phyloP scores from a whole-genome alignment of 2,888 invertebrate species.

The Linnaemya tessellans region DNA sequence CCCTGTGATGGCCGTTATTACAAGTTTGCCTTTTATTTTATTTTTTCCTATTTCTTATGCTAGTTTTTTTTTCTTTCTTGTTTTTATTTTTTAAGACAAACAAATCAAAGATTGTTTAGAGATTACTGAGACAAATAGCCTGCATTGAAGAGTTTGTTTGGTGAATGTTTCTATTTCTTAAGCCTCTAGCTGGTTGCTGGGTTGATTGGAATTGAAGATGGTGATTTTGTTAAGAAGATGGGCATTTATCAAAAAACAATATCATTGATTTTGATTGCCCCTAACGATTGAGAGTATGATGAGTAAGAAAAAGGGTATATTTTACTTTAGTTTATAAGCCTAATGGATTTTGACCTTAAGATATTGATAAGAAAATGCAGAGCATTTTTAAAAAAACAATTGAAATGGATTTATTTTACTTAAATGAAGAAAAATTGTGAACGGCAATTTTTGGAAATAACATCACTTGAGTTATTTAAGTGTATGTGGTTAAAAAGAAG shows the following conservation, averaged over 20 bases:
- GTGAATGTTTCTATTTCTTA: slow-evolving; percentile 34
- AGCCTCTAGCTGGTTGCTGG: slow-evolving; percentile 54
- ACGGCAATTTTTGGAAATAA: neutral
- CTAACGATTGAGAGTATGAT: slow-evolving; percentile 50
- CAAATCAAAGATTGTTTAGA: slow-evolving; percentile 70
- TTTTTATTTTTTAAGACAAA: slow-evolving; percentile 62
- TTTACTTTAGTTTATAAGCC: slow-evolving; percentile 57
- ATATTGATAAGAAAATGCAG: slow-evolving; percentile 54
- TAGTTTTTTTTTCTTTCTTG: neutral
- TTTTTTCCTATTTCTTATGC: slow-evolving; percentile 3
- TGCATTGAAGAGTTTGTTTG: slow-evolving; percentile 1
- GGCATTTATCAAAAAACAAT: slow-evolving; percentile 71
- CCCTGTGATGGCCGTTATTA: slow-evolving; percentile 45
- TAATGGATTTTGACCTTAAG: slow-evolving; percentile 65
- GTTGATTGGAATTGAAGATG: slow-evolving; percentile 32
- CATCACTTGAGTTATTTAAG: slow-evolving; percentile 46
- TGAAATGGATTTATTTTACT: neutral
- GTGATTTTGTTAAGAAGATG: slow-evolving; percentile 25
- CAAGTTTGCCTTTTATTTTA: neutral
- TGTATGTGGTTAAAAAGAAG: slow-evolving; percentile 30
- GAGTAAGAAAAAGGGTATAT: slow-evolving; percentile 40
- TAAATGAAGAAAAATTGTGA: slow-evolving; percentile 28
- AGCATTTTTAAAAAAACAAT: slow-evolving; percentile 16
- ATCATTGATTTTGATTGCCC: slow-evolving; percentile 72
- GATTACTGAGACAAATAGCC: slow-evolving; percentile 47